These are phyloP conservation scores for Macrotrachela quadricornifera DNA, from an alignment of 1,140 invertebrate species.

Conservation along the genomic window DNA sequence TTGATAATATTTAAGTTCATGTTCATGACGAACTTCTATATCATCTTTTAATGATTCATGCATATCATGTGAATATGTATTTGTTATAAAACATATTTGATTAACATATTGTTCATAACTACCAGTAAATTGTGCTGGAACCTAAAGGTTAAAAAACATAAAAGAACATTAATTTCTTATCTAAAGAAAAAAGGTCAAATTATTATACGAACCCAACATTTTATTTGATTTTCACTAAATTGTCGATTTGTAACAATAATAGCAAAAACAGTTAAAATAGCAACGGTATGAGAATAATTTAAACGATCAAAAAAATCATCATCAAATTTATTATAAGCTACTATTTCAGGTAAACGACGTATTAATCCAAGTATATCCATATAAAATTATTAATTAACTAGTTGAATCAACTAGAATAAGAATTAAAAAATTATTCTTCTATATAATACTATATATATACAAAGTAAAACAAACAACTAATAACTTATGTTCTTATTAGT, in stretches of 20 bases:
- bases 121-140: constrained; percentile 12
- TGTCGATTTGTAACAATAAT: constrained; percentile 35
- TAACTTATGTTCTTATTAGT: too few relatives aligned
- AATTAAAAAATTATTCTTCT: too few relatives aligned
- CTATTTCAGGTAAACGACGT: not conserved
- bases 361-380: not conserved
- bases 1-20: constrained; percentile 10
- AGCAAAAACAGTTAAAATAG: constrained; percentile 33
- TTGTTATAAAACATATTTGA: constrained; percentile 12
- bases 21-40: not conserved
- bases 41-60: constrained; percentile 1
- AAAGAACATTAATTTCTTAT: not conserved
- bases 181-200: not conserved
- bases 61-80: constrained; percentile 10
- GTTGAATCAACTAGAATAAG: too few relatives aligned
- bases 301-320: constrained; percentile 37
- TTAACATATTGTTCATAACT: constrained; percentile 12
- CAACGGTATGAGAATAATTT: constrained; percentile 35
- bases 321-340: constrained; percentile 14
- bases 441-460: too few relatives aligned
- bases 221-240: constrained; percentile 37
- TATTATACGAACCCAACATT: constrained; percentile 17
- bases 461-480: too few relatives aligned
- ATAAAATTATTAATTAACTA: too few relatives aligned
- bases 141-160: constrained; percentile 11